Percentiles rank a stretch among this genome's conserved stretches.
These are phyloP conservation scores for Chaetodon trifascialis DNA, from an alignment of 2,113 vertebrate genomes.

Conservation along the genomic window DNA sequence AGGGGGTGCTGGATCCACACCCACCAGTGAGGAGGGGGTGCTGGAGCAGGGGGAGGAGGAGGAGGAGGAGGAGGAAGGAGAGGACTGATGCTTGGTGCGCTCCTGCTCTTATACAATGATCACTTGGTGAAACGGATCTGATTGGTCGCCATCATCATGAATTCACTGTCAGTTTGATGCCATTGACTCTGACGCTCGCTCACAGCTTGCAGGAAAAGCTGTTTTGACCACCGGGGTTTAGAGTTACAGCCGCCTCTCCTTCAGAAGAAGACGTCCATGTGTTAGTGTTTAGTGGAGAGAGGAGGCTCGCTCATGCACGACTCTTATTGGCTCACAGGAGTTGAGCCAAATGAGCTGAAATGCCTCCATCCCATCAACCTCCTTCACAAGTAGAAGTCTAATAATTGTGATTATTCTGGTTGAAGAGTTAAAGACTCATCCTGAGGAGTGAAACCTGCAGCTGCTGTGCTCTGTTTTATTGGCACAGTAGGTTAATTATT, in stretches of 20 bases:
- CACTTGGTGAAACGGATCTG: neutral
- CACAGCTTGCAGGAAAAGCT: fast-evolving
- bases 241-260: slow-evolving; percentile 35
- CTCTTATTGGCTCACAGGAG: slow-evolving; percentile 75
- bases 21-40: slow-evolving; percentile 32
- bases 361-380: slow-evolving; percentile 11
- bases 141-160: neutral
- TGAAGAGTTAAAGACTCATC: neutral
- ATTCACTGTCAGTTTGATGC: neutral
- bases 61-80: slow-evolving; percentile 8
- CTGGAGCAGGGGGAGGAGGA: neutral
- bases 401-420: neutral
- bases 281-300: slow-evolving; percentile 77
- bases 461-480: too few species aligned
- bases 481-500: too few species aligned
- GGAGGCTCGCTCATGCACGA: slow-evolving; percentile 72
- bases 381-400: neutral
- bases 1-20: slow-evolving; percentile 36
- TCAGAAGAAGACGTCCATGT: slow-evolving; percentile 60
- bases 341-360: slow-evolving; percentile 33
- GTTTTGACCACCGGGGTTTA: slow-evolving; percentile 21
- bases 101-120: slow-evolving; percentile 56
- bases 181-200: neutral
- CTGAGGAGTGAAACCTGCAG: too few species aligned
- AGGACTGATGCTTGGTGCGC: slow-evolving; percentile 4